Evolutionary conservation across 2,797 vertebrate genomes (phyloP), one percentile per base, ranked within the genome.

Genomic region (Emys orbicularis): DNA sequence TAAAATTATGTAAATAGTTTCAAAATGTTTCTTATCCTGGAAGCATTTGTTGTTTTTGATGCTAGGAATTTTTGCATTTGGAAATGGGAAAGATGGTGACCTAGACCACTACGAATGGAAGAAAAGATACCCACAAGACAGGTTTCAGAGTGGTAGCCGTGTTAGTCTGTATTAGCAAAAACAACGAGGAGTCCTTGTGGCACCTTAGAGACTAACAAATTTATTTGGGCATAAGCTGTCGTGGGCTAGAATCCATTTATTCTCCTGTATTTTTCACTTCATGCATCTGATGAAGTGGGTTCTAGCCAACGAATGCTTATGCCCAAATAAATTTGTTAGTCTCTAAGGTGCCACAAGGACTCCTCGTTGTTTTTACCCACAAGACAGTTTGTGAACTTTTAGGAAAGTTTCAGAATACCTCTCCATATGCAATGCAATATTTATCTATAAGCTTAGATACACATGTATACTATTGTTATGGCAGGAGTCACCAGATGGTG

Each of bases 391-490:
- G 31, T 89, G 37, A 79, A 34, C 13, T 25, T 83, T 81, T 90
- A 21, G 0, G 81, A 44, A 83, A 76, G 7, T 2, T 61, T 8
- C 3, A 34, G 91, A 88, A 52, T 90, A 5, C 29, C 25, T 86
- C 6, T 2, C 34, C 1, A 0, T 76, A 49, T 49, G 18, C 91
- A 27, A n/a, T 29, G 12, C 13, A 57, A 25, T 3, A 16, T 77
- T 59, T 82, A 72, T 65, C 25, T 56, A 5, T 25, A 65, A 80
- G 41, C 82, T n/a, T 79, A 18, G 34, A 79, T 81, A 41, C 37
- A 8, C 23, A 27, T 37, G 7, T 29, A 54, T 57, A 15, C 72
- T 81, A 68, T 1, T 37, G 29, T 65, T 87, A 47, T 11, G 2
- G 13, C 74, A 19, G 37, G 81, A 68, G 34, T 68, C 61, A 68